Base-by-base conservation (phyloP, 2,888 invertebrate species). In the Lysandra coridon region DNA sequence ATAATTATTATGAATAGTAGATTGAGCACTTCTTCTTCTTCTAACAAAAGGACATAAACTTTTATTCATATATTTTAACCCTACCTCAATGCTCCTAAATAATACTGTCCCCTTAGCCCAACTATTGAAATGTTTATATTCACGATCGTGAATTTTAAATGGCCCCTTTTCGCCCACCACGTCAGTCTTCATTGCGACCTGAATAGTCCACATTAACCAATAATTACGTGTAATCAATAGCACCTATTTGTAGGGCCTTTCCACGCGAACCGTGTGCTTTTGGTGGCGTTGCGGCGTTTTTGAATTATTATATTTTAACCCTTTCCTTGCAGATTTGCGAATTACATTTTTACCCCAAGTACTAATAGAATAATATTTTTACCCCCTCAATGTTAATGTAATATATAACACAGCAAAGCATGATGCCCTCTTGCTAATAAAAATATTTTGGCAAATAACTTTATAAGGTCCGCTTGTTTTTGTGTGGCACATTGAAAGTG, bases 181-280 rank as follows among this genome's bases (percentile, higher is more conserved):
- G 69, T 37, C 69, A 69, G 14, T 69, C 69, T 69, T 69, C 69
- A 69, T 69, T 69, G 69, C 69, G 69, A 33, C 69, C 69, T 37
- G 33, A 69, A 64, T 64, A 69, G 69, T 30, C 7, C 33, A 17
- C 69, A 75, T 44, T 75, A 75, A 75, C 14, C 40, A 40, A 75
- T 64, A 78, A 44, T 78, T 78, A 73, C 23, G 33, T 69, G 64
- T 69, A 33, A 69, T 69, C 33, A 17, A 33, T 69, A 69, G 12
- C 69, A 69, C 69, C 69, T 69, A 69, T 37, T 69, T 23, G 64
- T 30, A 30, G 23, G 23, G 7, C 30, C 64, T 30, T 62, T 62
- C 62, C 23, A 62, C 62, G 62, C 10, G 62, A 62, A n/a, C 60
- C 2, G 64, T 30, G 30, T 23, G 12, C 30, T 64, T 30, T 30